Base-by-base conservation (phyloP, 2,888 invertebrate species). In the Gastrophysa polygoni region DNA sequence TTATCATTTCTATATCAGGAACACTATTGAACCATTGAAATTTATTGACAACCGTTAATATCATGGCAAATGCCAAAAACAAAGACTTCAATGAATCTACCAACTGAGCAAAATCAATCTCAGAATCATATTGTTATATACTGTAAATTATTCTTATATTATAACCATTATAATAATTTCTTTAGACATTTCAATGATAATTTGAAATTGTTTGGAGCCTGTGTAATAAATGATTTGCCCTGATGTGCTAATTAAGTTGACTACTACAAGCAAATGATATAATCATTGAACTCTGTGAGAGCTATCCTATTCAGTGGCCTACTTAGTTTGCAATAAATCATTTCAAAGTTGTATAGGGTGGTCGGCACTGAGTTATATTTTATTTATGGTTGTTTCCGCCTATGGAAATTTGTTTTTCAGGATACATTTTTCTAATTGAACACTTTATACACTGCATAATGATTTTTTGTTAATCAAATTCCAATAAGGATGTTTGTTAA, bases 391-490 rank as follows among this genome's bases (percentile, higher is more conserved):
- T 38, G 29, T 32, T 8, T 38, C 14, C 14, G 38, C n/a, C 38
- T 38, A n/a, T 14, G 14, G 14, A 38, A 38, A 3, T 38, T 38
- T 14, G 3, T 14, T 38, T 14, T 38, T 14, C 14, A 4, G 14
- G 38, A 38, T 32, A 10, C n/a, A 38, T 38, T 32, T 32, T 32
- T 38, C 7, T 24, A 24, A 38, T 38, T 6, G 14, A n/a, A 38
- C 38, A 38, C 38, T 38, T 14, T 38, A 38, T 38, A 38, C 38
- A 38, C 6, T 38, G 38, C n/a, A 11, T 38, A 11, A 38, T 38
- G 38, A 38, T 38, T 58, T 44, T 21, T 57, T 50, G 38, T 52
- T 62, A 48, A 38, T 47, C 57, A 57, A 52, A 52, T 61, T 57
- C 49, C 50, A 24, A 44, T 56, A 55, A 57, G 56, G 47, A 52